Base-by-base conservation (phyloP, 2,113 vertebrate species). In the Aythya baeri region DNA sequence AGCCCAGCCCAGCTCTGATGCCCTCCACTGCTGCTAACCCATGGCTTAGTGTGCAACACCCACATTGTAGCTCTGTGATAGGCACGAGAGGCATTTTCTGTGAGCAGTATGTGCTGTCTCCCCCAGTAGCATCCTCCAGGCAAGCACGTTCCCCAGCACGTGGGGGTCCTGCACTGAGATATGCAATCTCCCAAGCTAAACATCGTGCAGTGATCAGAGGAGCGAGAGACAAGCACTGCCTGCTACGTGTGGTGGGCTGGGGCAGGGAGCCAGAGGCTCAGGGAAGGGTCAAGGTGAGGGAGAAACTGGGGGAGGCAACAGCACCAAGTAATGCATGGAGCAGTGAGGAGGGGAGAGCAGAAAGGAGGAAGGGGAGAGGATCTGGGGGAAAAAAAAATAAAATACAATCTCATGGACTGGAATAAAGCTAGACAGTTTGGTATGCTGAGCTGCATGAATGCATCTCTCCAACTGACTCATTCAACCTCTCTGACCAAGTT, bases 31-130 rank as follows among this genome's bases (percentile, higher is more conserved):
- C 75, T 65, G 65, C 6, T 20, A 81, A 52, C 46, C 36, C 70
- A 26, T 2, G 11, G 34, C 38, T 57, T 8, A 11, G 25, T 11
- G 74, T 32, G 13, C 36, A 79, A 3, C 15, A 29, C 0, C 0
- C 2, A 1, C 5, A 3, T 6, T 70, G 6, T 1, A 23, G 41
- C 46, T 54, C 6, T 62, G 9, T 0, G 3, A 27, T 32, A 84
- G 54, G 31, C 38, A 34, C 1, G 13, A 71, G 52, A 78, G 49
- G 46, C 25, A 3, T 57, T 44, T 71, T 65, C 52, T 78, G 34
- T 22, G 3, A 46, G 65, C 6, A 25, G 59, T 34, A 44, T 14
- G 6, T 41, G 85, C 79, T 54, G 7, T 4, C 31, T 88, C 25
- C 55, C 59, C 43, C 67, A 46, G 67, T 32, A 59, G 16, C 62